phyloP scores from a whole-genome alignment of 2,888 invertebrate genomes.

The Tetheella fluctuosa region DNA sequence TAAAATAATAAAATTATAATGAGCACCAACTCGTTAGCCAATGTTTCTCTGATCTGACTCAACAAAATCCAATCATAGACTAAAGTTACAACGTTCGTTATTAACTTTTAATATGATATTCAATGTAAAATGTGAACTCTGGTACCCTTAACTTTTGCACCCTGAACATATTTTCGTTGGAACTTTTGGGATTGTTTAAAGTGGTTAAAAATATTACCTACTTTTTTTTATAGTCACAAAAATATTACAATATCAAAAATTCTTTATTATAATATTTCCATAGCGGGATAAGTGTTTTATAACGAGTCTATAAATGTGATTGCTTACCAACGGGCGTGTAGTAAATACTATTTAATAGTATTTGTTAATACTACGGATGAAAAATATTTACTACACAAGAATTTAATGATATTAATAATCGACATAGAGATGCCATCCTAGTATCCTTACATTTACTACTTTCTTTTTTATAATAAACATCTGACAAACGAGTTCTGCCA shows the following conservation, averaged over 20 bases:
- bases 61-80: conserved; percentile 44
- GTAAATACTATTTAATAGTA: too few species aligned
- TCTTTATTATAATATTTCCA: too few species aligned
- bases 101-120: conserved; percentile 51
- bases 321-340: too few species aligned
- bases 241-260: neutral
- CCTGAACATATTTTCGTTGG: conserved; percentile 32
- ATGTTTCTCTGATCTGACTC: conserved; percentile 25
- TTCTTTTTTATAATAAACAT: too few species aligned
- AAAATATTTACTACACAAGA: too few species aligned
- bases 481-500: too few species aligned
- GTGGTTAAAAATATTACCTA: conserved; percentile 25
- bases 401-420: too few species aligned
- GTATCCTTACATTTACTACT: too few species aligned
- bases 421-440: too few species aligned
- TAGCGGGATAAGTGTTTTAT: too few species aligned
- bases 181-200: conserved; percentile 33
- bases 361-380: too few species aligned
- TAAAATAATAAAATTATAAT: conserved; percentile 7
- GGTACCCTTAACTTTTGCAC: conserved; percentile 40
- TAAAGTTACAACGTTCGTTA: conserved; percentile 45
- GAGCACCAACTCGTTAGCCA: conserved; percentile 15
- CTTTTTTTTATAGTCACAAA: conserved; percentile 17
- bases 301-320: too few species aligned
- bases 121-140: conserved; percentile 39